Conservation (phyloP, 2,888 invertebrate genomes). For the Drosophila antonietae region DNA sequence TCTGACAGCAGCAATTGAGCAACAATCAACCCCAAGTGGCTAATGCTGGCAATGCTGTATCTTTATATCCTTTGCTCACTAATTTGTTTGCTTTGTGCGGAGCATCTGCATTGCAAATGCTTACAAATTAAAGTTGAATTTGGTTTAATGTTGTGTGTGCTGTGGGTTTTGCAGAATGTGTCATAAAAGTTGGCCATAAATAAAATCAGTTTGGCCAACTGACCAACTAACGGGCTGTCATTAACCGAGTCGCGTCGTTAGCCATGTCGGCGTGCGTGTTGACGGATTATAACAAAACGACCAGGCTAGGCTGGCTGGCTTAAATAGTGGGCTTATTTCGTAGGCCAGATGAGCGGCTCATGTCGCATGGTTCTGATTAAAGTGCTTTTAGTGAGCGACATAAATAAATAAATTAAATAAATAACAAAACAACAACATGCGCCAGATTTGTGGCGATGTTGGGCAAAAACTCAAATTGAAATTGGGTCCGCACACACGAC, state of each 20-base stretch:
- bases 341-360: slow-evolving; percentile 59
- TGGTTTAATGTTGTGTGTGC: slow-evolving; percentile 3
- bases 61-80: slow-evolving; percentile 19
- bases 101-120: slow-evolving; percentile 30
- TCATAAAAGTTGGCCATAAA: slow-evolving; percentile 69
- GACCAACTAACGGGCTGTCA: slow-evolving; percentile 49
- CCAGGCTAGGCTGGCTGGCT: slow-evolving; percentile 39
- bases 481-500: slow-evolving; percentile 43
- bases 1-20: slow-evolving; percentile 22
- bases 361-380: slow-evolving; percentile 63
- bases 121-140: slow-evolving; percentile 28
- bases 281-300: slow-evolving; percentile 52
- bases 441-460: slow-evolving; percentile 52
- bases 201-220: slow-evolving; percentile 64
- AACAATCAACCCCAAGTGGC: slow-evolving; percentile 1
- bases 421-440: slow-evolving; percentile 51
- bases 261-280: slow-evolving; percentile 51
- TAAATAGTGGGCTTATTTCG: slow-evolving; percentile 52
- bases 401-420: slow-evolving; percentile 76
- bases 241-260: slow-evolving; percentile 50
- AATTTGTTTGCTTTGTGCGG: slow-evolving; percentile 14
- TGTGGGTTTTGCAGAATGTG: slow-evolving; percentile 50
- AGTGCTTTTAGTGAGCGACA: slow-evolving; percentile 70
- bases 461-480: slow-evolving; percentile 73
- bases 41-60: not conserved